Evolutionary conservation across 2,797 vertebrate genomes (phyloP), one percentile per base, ranked within the genome.

Genomic region (Acanthurus tractus): DNA sequence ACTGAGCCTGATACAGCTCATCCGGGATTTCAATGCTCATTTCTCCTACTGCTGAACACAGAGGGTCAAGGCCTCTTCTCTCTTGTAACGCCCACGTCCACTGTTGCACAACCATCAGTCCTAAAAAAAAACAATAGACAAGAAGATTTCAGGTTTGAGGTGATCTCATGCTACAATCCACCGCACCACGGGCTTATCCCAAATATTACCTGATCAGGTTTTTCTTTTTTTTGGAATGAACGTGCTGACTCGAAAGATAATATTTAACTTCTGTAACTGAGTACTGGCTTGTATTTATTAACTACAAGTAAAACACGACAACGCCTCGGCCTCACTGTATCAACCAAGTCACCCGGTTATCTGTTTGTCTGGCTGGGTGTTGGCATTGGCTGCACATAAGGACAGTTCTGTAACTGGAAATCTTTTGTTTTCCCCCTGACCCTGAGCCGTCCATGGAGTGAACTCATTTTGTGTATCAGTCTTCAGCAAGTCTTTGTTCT

Each of bases 81-180:
- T 85, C 70, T 52, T 36, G 9, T 23, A 53, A 84, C 87, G 0
- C 91, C 90, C 82, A 90, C 90, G 4, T 84, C 61, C 64, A 57
- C 83, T 72, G 55, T 92, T 93, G 86, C 83, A 76, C 88, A 92
- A 91, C 79, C 70, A 23, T 82, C 63, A 20, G 64, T 18, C 75
- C 45, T 46, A 58, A 77, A 53, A 53, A 63, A 85, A 88, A 40
- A 40, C 38, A 40, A 87, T 81, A 82, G 66, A 82, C 45, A 0
- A 29, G 38, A 52, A 57, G 38, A 71, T 78, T 73, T 76, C 23
- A 61, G n/a, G n/a, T 58, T 79, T 49, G 67, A 84, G 49, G 23
- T 72, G n/a, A 63, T 81, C 63, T 53, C 34, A n/a, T 44, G 23
- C 64, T 38, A 5, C 29, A 58, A 14, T 68, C 68, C 46, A 12